A percentile compares a stretch with the other conserved stretches of the same genome.
phyloP scores from a whole-genome alignment of 37 sponge, comb jelly and placozoan genomes.

The Geodia barretti region DNA sequence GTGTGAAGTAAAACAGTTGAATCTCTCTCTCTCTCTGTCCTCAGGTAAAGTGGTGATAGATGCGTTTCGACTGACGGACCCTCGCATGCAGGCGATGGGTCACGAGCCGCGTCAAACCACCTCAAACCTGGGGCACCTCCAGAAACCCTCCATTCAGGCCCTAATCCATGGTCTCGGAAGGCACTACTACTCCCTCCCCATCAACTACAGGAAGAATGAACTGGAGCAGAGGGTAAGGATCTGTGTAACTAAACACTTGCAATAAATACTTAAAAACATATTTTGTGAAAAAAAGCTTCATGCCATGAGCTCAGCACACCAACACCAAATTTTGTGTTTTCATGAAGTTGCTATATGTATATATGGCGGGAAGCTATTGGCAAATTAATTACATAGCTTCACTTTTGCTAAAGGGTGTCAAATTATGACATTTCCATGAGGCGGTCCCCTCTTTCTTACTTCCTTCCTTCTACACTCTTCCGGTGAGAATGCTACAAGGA shows the following conservation, averaged over 20 bases:
- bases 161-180: constrained; percentile 97
- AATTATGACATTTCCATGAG: no score
- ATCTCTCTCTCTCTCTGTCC: neutral
- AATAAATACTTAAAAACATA: no score
- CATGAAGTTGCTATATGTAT: no score
- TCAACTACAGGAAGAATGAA: constrained; percentile 98
- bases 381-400: no score
- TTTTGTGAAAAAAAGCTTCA: no score
- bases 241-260: neutral
- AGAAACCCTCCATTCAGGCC: constrained; percentile 98
- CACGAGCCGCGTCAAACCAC: constrained; percentile 98
- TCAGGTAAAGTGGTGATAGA: constrained; percentile 95
- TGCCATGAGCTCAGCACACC: no score
- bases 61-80: constrained; percentile 96
- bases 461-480: neutral
- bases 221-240: constrained; percentile 91
- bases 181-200: constrained; percentile 97
- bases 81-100: constrained; percentile 84
- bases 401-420: no score
- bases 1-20: neutral
- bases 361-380: no score
- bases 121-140: constrained; percentile 96
- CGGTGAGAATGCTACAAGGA: no score
- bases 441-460: neutral
- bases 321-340: no score